Evolutionary conservation across 2,797 vertebrate genomes (phyloP), one percentile per base, ranked within the genome.

Genomic region (Spondyliosoma cantharus): DNA sequence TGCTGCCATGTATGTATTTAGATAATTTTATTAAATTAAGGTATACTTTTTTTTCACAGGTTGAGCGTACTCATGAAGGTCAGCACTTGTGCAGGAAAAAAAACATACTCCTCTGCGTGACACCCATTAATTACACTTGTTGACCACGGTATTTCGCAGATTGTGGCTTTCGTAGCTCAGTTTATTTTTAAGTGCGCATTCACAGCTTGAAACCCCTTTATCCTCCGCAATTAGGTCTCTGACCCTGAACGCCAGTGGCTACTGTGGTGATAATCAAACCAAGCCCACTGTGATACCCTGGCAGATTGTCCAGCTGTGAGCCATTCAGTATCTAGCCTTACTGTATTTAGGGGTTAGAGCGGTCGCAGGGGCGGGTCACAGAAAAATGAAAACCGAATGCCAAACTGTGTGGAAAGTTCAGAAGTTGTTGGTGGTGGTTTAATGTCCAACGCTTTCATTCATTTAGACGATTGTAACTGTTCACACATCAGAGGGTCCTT

Each of bases 181-280:
- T 68, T 63, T 45, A 58, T 63, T 80, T 66, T 56, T 62, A 72
- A 74, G 29, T 45, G 46, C 77, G 59, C 49, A n/a, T 50, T 49
- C 3, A 17, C 69, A 7, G 29, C 59, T 20, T 42, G 24, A 58
- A 84, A 68, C 62, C 24, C 17, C 64, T 74, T 54, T 61, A 11
- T 60, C 32, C 60, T 25, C 32, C 63, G 46, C 32, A 74, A 62
- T 80, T 86, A 77, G 65, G 29, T 50, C 52, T 57, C 24, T 53
- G 50, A 73, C 42, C 56, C 48, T 19, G 49, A 70, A 49, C 62
- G 11, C 14, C 45, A 56, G 22, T 42, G 32, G 68, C 66, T 71
- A 27, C 57, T 78, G 52, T 77, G 67, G 74, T 65, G 65, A 57
- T 71, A 75, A 79, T 83, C 62, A 81, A 81, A 78, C 24, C n/a